These are phyloP conservation scores for Helogale parvula DNA, from an alignment of 2,113 vertebrate genomes.

Conservation along the genomic window DNA sequence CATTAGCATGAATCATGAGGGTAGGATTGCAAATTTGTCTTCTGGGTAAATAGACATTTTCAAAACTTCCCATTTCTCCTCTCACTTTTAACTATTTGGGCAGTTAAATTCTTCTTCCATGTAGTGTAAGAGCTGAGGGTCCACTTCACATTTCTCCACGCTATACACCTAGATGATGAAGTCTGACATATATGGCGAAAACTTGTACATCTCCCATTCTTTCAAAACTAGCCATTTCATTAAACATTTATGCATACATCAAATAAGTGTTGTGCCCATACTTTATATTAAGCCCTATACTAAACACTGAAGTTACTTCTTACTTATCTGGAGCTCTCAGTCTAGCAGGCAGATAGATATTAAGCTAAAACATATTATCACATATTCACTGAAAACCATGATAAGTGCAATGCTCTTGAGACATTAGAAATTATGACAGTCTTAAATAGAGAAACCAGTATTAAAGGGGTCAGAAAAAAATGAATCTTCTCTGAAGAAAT, in stretches of 20 bases:
- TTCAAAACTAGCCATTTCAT: not conserved
- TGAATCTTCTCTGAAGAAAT: not conserved
- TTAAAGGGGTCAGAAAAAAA: not conserved
- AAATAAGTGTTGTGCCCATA: not conserved
- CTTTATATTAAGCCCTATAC: not conserved
- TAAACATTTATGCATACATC: not conserved
- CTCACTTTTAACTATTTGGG: not conserved
- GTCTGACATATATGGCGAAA: not conserved
- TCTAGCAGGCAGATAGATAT: not conserved
- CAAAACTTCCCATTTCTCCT: not conserved
- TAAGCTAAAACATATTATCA: not conserved
- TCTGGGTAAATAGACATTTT: not conserved
- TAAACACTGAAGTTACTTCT: not conserved
- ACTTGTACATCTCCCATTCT: not conserved
- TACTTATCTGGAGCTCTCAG: not conserved
- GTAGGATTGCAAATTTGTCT: not conserved
- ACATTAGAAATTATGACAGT: not conserved
- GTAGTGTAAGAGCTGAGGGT: rapidly evolving
- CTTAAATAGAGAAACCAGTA: not conserved
- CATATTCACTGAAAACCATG: not conserved
- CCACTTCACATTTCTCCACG: rapidly evolving
- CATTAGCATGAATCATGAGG: not conserved
- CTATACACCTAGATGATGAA: not conserved
- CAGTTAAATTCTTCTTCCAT: not conserved
- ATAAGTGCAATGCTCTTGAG: not conserved